These are phyloP conservation scores for Poeciliopsis retropinna DNA, from an alignment of 2,113 vertebrate species.

Conservation along the genomic window DNA sequence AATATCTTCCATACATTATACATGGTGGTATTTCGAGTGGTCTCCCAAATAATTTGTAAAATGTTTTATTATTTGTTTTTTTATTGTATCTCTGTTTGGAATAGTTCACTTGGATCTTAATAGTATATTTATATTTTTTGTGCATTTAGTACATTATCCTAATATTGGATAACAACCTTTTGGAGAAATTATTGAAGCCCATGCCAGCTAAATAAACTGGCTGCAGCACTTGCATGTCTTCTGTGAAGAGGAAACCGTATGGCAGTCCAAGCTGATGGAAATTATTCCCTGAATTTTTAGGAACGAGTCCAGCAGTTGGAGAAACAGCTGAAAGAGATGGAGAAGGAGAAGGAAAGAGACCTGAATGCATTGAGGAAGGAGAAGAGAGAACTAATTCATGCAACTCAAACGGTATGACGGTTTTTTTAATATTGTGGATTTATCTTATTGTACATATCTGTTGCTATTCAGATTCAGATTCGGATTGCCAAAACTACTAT, in stretches of 20 bases:
- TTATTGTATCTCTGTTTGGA: constrained; percentile 21
- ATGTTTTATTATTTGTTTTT: constrained; percentile 39
- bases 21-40: too few species aligned
- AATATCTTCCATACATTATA: not conserved
- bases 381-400: constrained; percentile 72
- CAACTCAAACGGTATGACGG: constrained; percentile 58
- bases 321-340: constrained; percentile 75
- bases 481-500: not conserved
- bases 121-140: not conserved
- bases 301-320: constrained; percentile 73
- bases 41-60: constrained; percentile 54
- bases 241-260: constrained; percentile 4
- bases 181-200: constrained; percentile 22
- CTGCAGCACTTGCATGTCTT: not conserved
- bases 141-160: not conserved
- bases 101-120: not conserved
- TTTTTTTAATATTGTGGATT: not conserved
- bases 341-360: constrained; percentile 75
- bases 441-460: not conserved
- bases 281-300: constrained; percentile 50
- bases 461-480: not conserved
- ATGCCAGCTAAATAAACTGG: constrained; percentile 9
- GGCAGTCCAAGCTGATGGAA: constrained; percentile 11
- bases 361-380: constrained; percentile 72
- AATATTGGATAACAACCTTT: constrained; percentile 14